phyloP scores from a whole-genome alignment of 2,888 invertebrate species.

The Poecilobothrus nobilitatus region DNA sequence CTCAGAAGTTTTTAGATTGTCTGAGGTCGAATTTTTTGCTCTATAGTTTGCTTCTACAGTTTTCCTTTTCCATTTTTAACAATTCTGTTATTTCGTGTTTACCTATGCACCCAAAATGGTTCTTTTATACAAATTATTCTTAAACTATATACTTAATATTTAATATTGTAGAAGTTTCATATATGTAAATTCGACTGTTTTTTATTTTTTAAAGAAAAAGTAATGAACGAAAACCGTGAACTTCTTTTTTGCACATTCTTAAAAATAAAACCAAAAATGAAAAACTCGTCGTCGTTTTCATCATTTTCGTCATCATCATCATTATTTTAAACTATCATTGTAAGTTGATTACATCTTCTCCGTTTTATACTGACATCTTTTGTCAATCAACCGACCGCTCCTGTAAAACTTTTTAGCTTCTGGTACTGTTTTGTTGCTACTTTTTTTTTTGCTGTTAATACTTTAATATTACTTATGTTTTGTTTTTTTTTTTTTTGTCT shows the following conservation, averaged over 20 bases:
- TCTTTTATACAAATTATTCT: too few species aligned
- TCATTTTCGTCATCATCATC: background rate
- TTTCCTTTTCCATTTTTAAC: too few species aligned
- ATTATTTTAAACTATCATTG: too few species aligned
- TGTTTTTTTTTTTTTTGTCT: background rate
- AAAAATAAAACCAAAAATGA: background rate
- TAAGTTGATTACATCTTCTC: background rate
- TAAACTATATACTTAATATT: too few species aligned
- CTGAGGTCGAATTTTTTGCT: too few species aligned
- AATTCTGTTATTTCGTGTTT: too few species aligned
- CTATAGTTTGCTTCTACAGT: too few species aligned
- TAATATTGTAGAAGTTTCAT: too few species aligned
- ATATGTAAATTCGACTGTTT: too few species aligned
- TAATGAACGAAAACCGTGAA: background rate
- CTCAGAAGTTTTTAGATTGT: too few species aligned
- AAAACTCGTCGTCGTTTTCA: too few species aligned
- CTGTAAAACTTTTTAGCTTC: background rate
- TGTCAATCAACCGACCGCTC: background rate
- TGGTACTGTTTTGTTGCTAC: background rate
- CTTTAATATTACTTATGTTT: background rate
- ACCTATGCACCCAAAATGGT: too few species aligned
- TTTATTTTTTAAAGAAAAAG: background rate
- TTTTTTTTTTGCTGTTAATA: background rate
- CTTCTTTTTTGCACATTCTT: background rate
- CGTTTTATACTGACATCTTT: background rate